Percentiles rank a stretch among this genome's conserved stretches.
phyloP scores from a whole-genome alignment of 2,888 invertebrate genomes.

The Coleophora flavipennella region DNA sequence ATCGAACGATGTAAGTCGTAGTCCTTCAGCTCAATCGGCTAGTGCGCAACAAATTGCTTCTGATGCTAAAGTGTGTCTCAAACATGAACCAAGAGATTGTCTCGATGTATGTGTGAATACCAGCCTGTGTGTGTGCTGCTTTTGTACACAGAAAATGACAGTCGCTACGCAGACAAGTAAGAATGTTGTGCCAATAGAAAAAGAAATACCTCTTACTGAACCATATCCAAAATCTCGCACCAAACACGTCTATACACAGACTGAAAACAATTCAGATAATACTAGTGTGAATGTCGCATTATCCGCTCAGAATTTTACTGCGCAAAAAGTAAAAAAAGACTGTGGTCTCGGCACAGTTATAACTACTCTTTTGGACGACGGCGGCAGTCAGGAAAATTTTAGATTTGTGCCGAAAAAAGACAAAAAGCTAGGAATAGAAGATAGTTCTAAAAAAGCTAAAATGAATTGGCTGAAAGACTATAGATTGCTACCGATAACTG shows the following conservation, averaged over 20 bases:
- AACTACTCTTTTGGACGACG: conserved; percentile 21
- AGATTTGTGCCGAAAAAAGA: conserved; percentile 11
- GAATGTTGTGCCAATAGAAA: too few species aligned
- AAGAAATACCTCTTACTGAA: too few species aligned
- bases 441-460: conserved; percentile 12
- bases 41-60: conserved; percentile 25
- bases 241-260: too few species aligned
- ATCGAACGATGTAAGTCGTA: conserved; percentile 14
- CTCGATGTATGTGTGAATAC: conserved; percentile 7
- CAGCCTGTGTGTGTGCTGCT: too few species aligned
- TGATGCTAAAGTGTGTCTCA: conserved; percentile 12
- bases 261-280: too few species aligned
- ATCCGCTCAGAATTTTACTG: too few species aligned
- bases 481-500: conserved; percentile 21
- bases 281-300: too few species aligned
- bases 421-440: conserved; percentile 11
- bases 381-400: conserved; percentile 15
- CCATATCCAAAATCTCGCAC: too few species aligned
- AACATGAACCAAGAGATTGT: conserved; percentile 6
- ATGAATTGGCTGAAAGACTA: conserved; percentile 30
- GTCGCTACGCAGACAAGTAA: too few species aligned
- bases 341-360: conserved; percentile 26
- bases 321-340: conserved; percentile 16
- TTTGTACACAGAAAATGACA: too few species aligned
- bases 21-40: conserved; percentile 4